Evolutionary conservation across 2,113 vertebrate species (phyloP), one percentile per base, ranked within the genome.

Genomic region (Oreamnos americanus): DNA sequence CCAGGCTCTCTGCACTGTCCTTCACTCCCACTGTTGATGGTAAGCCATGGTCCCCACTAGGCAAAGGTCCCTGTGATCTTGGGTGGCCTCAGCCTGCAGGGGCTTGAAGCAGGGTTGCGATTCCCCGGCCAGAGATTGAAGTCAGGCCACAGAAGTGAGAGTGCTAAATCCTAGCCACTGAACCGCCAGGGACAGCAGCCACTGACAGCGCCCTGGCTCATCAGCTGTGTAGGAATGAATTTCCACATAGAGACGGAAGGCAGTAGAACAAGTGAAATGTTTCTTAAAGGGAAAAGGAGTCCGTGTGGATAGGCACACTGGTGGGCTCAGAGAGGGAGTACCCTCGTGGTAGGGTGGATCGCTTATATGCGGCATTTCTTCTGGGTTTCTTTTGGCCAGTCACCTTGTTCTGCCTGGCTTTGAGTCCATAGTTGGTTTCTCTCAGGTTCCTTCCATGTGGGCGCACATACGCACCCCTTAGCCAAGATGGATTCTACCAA

Each of bases 31-130:
- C 49, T 26, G 3, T 28, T 25, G 51, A 10, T 0, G 0, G 71
- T 21, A 51, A 28, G 15, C 30, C 33, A 1, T 14, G 0, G 0
- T 9, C n/a, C 49, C 85, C 33, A 15, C 39, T 12, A 47, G 6
- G 51, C 36, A 12, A 23, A 30, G 2, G 15, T 67, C 45, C 14
- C 36, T 26, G 78, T 81, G 47, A 81, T 49, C 78, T 19, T 4
- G 16, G 45, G 45, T 79, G 78, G 45, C 28, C 28, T 81, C 2
- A 1, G 78, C 78, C 78, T 49, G 47, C 78, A 49, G 78, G 16
- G 28, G 45, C 78, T 81, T 19, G 16, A 49, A 49, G 45, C 78
- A 49, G 28, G 16, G 9, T 6, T 81, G 16, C 1, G 1, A 19
- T 33, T 81, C 45, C 78, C 45, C 5, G 45, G 78, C 78, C 28